Evolutionary conservation across 2,888 invertebrate species (phyloP), one percentile per base, ranked within the genome.

Genomic region (Spodoptera exigua): DNA sequence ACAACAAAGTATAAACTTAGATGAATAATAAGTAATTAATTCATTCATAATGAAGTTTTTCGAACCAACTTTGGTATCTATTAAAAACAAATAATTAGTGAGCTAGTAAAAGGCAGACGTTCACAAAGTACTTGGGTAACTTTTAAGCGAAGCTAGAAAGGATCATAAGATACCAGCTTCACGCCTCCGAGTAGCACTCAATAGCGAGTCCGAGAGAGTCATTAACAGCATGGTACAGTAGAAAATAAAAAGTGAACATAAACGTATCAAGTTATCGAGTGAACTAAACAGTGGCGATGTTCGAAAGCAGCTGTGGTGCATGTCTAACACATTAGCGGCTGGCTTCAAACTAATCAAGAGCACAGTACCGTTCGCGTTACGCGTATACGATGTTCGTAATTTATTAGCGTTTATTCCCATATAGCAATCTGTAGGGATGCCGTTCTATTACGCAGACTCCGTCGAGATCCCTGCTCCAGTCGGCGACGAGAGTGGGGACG

Each of bases 391-490:
- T 89, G 91, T 91, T 88, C 87, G 90, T 93, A 93, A 93, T 93
- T 93, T 93, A 93, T 93, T 92, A 93, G 89, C 90, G 86, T 90
- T 93, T 92, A 94, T 93, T 92, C 93, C 89, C 90, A 90, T 91
- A 93, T 88, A 92, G 89, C 90, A 92, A 92, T 92, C 92, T 93
- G 92, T 91, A 90, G 91, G 90, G 92, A 93, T 92, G 86, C 85
- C 86, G 90, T 89, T 84, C 92, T 86, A 93, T 90, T 93, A 94
- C 94, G 94, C 94, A 94, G 94, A 93, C 94, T 93, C 94, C 92
- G 90, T 81, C 67, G 88, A 90, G 92, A 92, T 91, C 89, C 86
- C 87, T 86, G 89, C 89, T 90, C 89, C 92, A 94, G 93, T 94
- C 88, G 87, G 88, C 85, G 83, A 80, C 88, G 85, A 86, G 89